phyloP scores from a whole-genome alignment of 2,797 vertebrate genomes.

The Paratrypauchen microcephalus region DNA sequence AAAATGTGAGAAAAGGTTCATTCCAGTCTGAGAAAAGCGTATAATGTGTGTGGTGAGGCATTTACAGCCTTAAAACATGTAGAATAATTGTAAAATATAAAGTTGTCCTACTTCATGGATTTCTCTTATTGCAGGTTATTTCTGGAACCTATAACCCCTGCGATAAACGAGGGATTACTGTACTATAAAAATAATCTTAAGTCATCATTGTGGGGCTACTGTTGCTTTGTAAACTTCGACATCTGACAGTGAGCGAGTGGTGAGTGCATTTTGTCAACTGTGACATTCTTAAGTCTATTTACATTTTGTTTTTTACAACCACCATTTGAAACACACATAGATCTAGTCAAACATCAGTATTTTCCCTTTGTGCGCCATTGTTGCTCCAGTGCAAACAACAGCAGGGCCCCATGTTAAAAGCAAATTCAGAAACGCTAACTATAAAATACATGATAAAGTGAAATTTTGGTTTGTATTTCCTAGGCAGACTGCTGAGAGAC shows the following conservation, averaged over 20 bases:
- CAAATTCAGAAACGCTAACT: conserved; percentile 22
- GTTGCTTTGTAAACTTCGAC: conserved; percentile 42
- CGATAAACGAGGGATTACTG: too few relatives aligned
- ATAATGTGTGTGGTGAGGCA: too few relatives aligned
- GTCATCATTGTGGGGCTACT: not conserved
- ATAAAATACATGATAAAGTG: not conserved
- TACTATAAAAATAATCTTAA: not conserved
- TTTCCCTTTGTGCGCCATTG: conserved; percentile 47
- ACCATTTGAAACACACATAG: conserved; percentile 59
- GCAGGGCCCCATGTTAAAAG: conserved; percentile 40
- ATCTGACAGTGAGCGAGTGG: conserved; percentile 44
- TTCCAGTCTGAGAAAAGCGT: too few relatives aligned
- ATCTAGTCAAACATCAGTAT: conserved; percentile 60
- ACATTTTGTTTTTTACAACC: conserved; percentile 44
- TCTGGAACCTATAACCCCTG: too few relatives aligned
- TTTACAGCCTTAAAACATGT: too few relatives aligned
- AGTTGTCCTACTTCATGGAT: too few relatives aligned
- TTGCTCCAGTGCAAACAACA: conserved; percentile 71
- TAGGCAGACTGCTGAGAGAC: conserved; percentile 22
- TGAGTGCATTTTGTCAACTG: conserved; percentile 49
- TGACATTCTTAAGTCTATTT: conserved; percentile 45
- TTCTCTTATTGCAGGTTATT: too few relatives aligned
- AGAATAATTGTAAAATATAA: too few relatives aligned
- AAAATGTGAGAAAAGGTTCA: too few relatives aligned
- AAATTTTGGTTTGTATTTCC: conserved; percentile 19